Conservation (phyloP, 2,113 vertebrate species). For the Hippocampus abdominalis region DNA sequence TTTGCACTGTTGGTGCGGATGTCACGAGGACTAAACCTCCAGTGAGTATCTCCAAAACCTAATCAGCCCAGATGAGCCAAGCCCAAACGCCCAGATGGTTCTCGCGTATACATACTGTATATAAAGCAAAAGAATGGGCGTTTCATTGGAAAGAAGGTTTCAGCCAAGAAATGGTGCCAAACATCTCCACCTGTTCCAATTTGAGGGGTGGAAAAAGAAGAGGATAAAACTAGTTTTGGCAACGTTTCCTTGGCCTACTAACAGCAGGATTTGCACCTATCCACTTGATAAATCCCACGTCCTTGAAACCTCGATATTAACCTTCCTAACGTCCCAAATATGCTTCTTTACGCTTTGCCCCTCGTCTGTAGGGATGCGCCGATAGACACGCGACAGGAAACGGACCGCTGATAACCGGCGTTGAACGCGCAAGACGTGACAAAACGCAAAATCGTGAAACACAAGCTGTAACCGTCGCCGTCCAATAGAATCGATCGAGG, state of each 20-base stretch:
- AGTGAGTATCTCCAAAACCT: neutral
- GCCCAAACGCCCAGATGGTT: slow-evolving; percentile 62
- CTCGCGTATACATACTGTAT: slow-evolving; percentile 45
- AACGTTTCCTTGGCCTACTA: slow-evolving; percentile 17
- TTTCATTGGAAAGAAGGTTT: slow-evolving; percentile 63
- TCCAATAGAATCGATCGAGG: slow-evolving; percentile 9
- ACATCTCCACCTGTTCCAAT: slow-evolving; percentile 66
- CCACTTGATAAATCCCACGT: slow-evolving; percentile 19
- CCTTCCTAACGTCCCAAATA: slow-evolving; percentile 2
- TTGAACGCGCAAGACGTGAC: slow-evolving; percentile 14
- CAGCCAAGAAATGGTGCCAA: slow-evolving; percentile 62
- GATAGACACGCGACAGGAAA: slow-evolving; percentile 30
- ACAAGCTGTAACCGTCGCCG: slow-evolving; percentile 15
- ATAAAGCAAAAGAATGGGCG: slow-evolving; percentile 60
- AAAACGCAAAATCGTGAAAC: slow-evolving; percentile 31
- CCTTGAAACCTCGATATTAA: slow-evolving; percentile 16
- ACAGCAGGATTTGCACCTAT: slow-evolving; percentile 20
- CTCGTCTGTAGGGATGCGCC: neutral
- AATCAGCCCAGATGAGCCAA: slow-evolving; percentile 4
- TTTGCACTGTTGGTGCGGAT: no score
- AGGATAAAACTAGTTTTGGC: slow-evolving; percentile 35
- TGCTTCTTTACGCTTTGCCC: slow-evolving; percentile 2
- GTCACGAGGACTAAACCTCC: neutral
- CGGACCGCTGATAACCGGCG: slow-evolving; percentile 43
- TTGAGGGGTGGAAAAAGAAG: slow-evolving; percentile 19